Evolutionary conservation across 35 echinoderm and acorn worm species (phyloP).

Genomic region (Nesometra sesokonis): DNA sequence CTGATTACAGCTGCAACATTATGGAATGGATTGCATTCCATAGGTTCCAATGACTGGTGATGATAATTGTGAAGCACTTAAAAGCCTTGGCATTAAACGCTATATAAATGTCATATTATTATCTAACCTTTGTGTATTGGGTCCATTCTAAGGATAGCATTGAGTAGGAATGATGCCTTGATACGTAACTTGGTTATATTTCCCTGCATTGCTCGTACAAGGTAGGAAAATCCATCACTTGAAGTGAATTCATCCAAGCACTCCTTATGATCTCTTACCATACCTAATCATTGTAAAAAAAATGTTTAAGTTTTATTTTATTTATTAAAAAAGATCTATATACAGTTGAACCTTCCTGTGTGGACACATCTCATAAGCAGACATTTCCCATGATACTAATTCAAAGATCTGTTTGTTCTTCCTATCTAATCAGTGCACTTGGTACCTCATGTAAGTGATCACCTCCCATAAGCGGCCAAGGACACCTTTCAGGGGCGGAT

Average conservation of each 20-base stretch:
- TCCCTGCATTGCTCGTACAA: constrained; percentile 87
- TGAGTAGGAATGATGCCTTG: constrained; percentile 74
- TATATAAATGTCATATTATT: neutral
- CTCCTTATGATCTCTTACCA: constrained; percentile 45
- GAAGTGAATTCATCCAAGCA: constrained; percentile 23
- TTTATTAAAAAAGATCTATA: neutral
- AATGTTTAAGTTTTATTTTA: neutral
- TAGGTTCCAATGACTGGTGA: too few relatives aligned
- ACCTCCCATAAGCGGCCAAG: too few relatives aligned
- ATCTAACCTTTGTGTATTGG: constrained; percentile 71
- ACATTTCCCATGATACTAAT: too few relatives aligned
- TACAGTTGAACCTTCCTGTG: too few relatives aligned
- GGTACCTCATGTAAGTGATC: neutral
- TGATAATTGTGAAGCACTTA: too few relatives aligned
- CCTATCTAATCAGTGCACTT: too few relatives aligned
- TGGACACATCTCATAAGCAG: too few relatives aligned
- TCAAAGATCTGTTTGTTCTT: too few relatives aligned
- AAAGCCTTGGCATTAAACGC: too few relatives aligned
- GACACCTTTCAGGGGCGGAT: too few relatives aligned
- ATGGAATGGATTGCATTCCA: too few relatives aligned
- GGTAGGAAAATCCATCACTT: constrained; percentile 63
- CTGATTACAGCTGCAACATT: too few relatives aligned
- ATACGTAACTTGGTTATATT: constrained; percentile 75
- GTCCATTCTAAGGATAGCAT: constrained; percentile 34
- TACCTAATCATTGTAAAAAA: constrained; percentile 32